Conservation (phyloP, 2,113 vertebrate genomes). For the Stegostoma tigrinum region DNA sequence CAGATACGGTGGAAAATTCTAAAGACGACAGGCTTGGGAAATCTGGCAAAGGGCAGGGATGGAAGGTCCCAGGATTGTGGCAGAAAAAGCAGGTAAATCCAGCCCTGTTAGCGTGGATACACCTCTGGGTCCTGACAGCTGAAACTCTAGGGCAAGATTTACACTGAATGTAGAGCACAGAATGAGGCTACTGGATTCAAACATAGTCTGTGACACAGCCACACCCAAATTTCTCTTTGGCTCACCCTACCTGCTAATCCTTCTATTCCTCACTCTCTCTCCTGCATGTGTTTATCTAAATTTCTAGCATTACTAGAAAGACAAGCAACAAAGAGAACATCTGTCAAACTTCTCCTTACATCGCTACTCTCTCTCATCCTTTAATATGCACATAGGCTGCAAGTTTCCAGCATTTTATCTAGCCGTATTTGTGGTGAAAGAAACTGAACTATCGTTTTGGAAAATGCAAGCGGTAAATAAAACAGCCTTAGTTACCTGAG, state of each 20-base stretch:
- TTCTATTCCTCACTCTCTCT: neutral
- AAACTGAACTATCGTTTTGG: neutral
- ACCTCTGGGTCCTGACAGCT: too few relatives aligned
- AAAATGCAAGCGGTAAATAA: neutral
- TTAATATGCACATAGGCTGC: too few relatives aligned
- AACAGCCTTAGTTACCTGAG: slow-evolving; percentile 62
- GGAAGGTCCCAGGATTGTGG: neutral
- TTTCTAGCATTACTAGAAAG: neutral
- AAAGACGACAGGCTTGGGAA: neutral
- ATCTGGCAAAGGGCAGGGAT: neutral
- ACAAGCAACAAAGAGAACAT: too few relatives aligned
- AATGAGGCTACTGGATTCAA: neutral
- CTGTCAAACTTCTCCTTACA: neutral
- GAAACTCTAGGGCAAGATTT: neutral
- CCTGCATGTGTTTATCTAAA: neutral
- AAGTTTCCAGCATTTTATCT: too few relatives aligned
- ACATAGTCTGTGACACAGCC: too few relatives aligned
- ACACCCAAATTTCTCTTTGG: neutral
- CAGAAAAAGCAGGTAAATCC: neutral
- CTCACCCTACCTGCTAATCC: neutral
- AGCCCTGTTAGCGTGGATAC: neutral
- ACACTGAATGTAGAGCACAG: neutral
- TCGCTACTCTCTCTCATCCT: too few relatives aligned
- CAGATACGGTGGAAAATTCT: neutral
- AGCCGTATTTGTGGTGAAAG: too few relatives aligned